Evolutionary conservation across 2,888 invertebrate genomes (phyloP).

Genomic region (Lypha dubia): DNA sequence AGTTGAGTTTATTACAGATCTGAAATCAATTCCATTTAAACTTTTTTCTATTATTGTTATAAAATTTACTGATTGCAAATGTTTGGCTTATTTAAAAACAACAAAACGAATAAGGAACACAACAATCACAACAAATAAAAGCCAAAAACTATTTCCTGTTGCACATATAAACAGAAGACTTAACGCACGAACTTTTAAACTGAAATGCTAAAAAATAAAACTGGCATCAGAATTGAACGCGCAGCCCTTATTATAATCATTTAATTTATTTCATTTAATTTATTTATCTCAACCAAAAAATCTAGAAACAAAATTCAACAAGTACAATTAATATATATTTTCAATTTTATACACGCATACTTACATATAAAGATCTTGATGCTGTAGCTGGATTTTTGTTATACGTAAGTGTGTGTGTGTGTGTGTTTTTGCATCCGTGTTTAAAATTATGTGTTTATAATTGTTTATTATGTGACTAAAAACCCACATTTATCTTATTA

Average conservation of each 20-base stretch:
- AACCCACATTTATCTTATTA: constrained; percentile 71
- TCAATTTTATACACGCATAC: constrained; percentile 61
- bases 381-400: constrained; percentile 3
- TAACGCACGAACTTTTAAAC: constrained; percentile 51
- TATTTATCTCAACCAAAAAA: constrained; percentile 44
- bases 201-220: constrained; percentile 10
- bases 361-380: constrained; percentile 30
- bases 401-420: not conserved
- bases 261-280: constrained; percentile 49
- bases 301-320: constrained; percentile 30
- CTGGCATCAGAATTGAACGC: not conserved
- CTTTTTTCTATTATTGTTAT: not conserved
- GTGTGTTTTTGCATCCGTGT: constrained; percentile 62
- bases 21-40: no score
- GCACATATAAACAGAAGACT: constrained; percentile 42
- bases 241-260: constrained; percentile 32
- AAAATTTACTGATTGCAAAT: not conserved
- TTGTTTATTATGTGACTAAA: constrained; percentile 73
- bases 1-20: no score
- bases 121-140: constrained; percentile 20
- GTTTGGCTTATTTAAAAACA: not conserved
- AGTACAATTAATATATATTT: constrained; percentile 68
- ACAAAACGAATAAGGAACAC: not conserved
- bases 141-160: constrained; percentile 45
- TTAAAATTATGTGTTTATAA: constrained; percentile 72